These are phyloP conservation scores for Thalassoma bifasciatum DNA, from an alignment of 2,113 vertebrate species.

Conservation along the genomic window DNA sequence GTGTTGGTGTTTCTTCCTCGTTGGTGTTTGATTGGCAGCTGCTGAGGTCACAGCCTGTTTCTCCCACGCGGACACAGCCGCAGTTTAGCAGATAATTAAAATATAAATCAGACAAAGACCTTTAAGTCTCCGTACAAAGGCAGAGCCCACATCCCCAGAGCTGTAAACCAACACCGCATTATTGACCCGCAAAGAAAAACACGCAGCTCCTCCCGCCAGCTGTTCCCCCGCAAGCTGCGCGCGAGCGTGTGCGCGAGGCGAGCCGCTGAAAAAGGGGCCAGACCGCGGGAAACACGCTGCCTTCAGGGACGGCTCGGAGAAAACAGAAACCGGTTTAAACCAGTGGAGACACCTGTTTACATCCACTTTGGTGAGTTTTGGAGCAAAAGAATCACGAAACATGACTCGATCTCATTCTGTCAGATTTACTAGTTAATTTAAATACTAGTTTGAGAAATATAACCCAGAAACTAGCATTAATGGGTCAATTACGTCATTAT, in stretches of 20 bases:
- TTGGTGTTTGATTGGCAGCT: conserved; percentile 78
- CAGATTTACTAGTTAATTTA: too few species aligned
- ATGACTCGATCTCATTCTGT: neutral
- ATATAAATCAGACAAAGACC: conserved; percentile 79
- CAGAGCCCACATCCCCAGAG: conserved; percentile 64
- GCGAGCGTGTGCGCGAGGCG: too few species aligned
- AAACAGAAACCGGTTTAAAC: fast-evolving
- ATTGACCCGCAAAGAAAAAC: conserved; percentile 75
- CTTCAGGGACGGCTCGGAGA: conserved; percentile 33
- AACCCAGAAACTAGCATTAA: too few species aligned
- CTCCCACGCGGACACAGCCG: conserved; percentile 77
- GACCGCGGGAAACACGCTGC: conserved; percentile 18
- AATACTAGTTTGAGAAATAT: neutral
- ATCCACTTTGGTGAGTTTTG: neutral
- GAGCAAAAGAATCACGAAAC: neutral
- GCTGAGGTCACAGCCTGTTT: conserved; percentile 50
- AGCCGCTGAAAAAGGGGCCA: neutral
- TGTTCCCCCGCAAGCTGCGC: conserved; percentile 56
- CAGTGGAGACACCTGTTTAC: neutral
- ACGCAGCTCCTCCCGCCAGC: conserved; percentile 67
- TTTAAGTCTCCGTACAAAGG: conserved; percentile 78
- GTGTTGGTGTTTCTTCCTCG: conserved; percentile 20
- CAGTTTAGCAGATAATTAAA: conserved; percentile 88
- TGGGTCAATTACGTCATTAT: too few species aligned
- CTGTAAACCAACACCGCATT: conserved; percentile 79